A percentile compares a stretch with the other conserved stretches of the same genome.
These are phyloP conservation scores for Corbicula japonica DNA, from an alignment of 2,888 invertebrate genomes.

Conservation along the genomic window DNA sequence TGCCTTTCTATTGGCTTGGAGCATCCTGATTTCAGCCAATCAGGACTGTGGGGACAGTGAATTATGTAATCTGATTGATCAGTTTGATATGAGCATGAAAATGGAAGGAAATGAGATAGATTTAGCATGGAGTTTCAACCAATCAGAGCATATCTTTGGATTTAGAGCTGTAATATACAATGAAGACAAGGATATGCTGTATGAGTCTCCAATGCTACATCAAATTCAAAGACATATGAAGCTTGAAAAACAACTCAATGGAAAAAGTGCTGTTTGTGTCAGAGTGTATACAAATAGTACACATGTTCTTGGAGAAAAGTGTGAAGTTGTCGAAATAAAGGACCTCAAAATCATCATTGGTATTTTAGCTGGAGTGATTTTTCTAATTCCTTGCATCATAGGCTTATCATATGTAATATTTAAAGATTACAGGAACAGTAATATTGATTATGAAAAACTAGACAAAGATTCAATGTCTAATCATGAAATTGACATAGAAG, in stretches of 20 bases:
- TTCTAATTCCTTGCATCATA: constrained; percentile 52
- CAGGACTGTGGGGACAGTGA: background rate
- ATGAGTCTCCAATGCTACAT: constrained; percentile 55
- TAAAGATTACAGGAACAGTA: constrained; percentile 40
- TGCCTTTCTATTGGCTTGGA: background rate
- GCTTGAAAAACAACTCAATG: constrained; percentile 37
- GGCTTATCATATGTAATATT: constrained; percentile 46
- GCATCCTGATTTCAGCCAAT: background rate
- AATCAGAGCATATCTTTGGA: constrained; percentile 32
- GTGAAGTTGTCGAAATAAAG: constrained; percentile 34
- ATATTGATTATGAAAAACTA: constrained; percentile 21
- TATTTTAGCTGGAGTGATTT: constrained; percentile 57
- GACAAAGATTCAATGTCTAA: background rate
- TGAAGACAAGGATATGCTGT: constrained; percentile 8
- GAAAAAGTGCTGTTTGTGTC: constrained; percentile 42
- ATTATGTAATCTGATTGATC: background rate
- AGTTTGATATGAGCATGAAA: constrained; percentile 29
- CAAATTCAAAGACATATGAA: constrained; percentile 25
- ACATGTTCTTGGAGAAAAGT: constrained; percentile 29
- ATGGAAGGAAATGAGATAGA: constrained; percentile 29
- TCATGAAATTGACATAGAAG: background rate
- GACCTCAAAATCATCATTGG: constrained; percentile 56
- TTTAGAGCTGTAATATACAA: constrained; percentile 42
- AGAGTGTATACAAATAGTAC: constrained; percentile 34
- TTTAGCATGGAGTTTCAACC: constrained; percentile 52